phyloP scores from a whole-genome alignment of 2,888 invertebrate species.

The Limenitis camilla region DNA sequence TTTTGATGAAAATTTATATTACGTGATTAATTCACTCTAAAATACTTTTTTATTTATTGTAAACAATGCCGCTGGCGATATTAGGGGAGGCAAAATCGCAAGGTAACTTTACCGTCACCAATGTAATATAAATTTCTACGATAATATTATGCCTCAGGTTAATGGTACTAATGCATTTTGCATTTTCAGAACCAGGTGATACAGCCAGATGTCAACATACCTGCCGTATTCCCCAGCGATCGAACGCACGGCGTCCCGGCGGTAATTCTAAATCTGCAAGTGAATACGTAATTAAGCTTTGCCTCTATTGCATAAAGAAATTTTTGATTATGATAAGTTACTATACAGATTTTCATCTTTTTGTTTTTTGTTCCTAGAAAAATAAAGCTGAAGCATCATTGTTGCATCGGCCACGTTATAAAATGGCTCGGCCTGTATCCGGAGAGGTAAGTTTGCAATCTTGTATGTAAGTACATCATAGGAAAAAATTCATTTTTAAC shows the following conservation, averaged over 20 bases:
- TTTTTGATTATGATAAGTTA: too few relatives aligned
- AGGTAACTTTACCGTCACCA: conserved; percentile 30
- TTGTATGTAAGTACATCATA: neutral
- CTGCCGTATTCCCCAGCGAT: conserved; percentile 50
- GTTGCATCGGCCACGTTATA: conserved; percentile 24
- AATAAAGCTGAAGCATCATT: conserved; percentile 20
- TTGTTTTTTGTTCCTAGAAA: conserved; percentile 3
- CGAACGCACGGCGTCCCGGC: conserved; percentile 27
- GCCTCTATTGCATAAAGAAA: neutral
- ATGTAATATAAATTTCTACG: neutral
- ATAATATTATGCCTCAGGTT: neutral
- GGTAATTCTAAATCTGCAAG: neutral
- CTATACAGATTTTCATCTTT: neutral
- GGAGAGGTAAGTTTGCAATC: conserved; percentile 29
- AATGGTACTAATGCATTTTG: too few relatives aligned
- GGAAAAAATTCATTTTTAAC: too few relatives aligned
- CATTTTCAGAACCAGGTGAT: conserved; percentile 30
- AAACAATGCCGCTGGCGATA: conserved; percentile 8
- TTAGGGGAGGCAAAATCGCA: conserved; percentile 30
- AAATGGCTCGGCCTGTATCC: conserved; percentile 21
- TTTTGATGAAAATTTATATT: too few relatives aligned
- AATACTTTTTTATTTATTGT: conserved; percentile 11
- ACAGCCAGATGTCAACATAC: conserved; percentile 26
- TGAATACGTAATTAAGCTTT: neutral
- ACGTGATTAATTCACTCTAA: neutral